Conservation (phyloP, 30 jellyfish, hydroid and myxozoan genomes). For the Chironex yamaguchii region DNA sequence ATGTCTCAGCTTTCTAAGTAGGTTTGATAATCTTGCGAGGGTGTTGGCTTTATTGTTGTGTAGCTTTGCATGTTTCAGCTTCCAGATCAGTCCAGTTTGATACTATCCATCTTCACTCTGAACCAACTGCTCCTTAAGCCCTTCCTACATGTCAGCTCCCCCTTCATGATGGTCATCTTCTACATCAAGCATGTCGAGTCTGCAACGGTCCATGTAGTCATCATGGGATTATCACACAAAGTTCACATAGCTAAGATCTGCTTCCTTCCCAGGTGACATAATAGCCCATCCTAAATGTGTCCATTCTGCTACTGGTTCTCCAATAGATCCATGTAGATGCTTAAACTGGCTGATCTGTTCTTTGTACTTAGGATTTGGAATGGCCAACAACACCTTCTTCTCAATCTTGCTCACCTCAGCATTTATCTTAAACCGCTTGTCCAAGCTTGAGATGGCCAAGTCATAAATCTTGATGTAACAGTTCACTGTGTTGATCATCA, state of each 20-base stretch:
- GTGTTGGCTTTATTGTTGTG: neutral
- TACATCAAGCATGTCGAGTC: constrained; percentile 69
- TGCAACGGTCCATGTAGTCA: constrained; percentile 74
- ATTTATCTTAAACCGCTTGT: neutral
- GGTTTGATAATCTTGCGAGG: neutral
- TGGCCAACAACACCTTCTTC: neutral
- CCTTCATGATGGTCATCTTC: constrained; percentile 1
- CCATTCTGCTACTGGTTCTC: neutral
- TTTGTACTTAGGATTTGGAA: neutral
- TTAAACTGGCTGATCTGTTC: too few relatives aligned
- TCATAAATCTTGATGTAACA: neutral
- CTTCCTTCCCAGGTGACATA: constrained; percentile 65
- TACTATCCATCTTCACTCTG: neutral
- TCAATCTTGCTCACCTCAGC: neutral
- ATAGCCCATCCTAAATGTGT: constrained; percentile 62
- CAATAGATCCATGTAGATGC: neutral
- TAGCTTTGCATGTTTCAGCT: neutral
- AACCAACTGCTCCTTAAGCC: constrained; percentile 12
- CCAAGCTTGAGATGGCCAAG: neutral
- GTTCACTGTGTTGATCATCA: neutral
- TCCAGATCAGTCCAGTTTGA: neutral
- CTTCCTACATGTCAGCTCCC: neutral
- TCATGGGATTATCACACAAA: constrained; percentile 29
- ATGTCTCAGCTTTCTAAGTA: constrained; percentile 5
- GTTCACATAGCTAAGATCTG: constrained; percentile 33